phyloP scores from a whole-genome alignment of 2,113 vertebrate genomes.

The Morone chrysops region DNA sequence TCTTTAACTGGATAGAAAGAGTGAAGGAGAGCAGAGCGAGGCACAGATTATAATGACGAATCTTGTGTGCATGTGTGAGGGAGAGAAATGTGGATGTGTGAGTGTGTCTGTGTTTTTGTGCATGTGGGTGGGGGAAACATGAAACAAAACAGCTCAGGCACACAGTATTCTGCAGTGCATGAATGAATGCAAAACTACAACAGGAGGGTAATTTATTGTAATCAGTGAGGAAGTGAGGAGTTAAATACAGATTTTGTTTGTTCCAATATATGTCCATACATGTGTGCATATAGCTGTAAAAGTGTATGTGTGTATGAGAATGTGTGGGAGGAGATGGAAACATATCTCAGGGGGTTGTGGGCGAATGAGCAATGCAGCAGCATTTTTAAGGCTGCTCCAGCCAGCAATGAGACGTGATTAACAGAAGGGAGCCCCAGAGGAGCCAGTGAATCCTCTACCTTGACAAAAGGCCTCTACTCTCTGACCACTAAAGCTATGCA shows the following conservation, averaged over 20 bases:
- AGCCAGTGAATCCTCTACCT: constrained; percentile 14
- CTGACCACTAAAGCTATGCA: constrained; percentile 35
- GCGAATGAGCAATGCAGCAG: neutral
- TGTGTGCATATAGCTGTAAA: constrained; percentile 1
- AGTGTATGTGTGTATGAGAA: neutral
- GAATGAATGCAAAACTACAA: neutral
- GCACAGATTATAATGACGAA: constrained; percentile 10
- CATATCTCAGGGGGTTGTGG: neutral
- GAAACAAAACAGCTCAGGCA: neutral
- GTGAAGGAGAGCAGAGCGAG: constrained; percentile 16
- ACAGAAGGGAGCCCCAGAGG: constrained; percentile 7
- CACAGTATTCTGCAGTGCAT: neutral
- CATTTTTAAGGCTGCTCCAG: neutral
- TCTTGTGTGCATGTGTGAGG: neutral
- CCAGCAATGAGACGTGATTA: constrained; percentile 36
- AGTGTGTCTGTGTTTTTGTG: neutral
- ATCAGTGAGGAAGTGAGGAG: neutral
- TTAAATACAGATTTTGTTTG: neutral
- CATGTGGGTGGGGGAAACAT: neutral
- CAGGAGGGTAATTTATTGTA: neutral
- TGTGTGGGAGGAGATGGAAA: constrained; percentile 1
- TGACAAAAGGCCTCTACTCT: constrained; percentile 8
- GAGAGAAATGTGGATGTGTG: neutral
- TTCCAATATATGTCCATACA: neutral
- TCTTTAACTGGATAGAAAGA: constrained; percentile 90